Conservation (phyloP, 2,888 invertebrate genomes). For the Hydrotaea cyrtoneurina region DNA sequence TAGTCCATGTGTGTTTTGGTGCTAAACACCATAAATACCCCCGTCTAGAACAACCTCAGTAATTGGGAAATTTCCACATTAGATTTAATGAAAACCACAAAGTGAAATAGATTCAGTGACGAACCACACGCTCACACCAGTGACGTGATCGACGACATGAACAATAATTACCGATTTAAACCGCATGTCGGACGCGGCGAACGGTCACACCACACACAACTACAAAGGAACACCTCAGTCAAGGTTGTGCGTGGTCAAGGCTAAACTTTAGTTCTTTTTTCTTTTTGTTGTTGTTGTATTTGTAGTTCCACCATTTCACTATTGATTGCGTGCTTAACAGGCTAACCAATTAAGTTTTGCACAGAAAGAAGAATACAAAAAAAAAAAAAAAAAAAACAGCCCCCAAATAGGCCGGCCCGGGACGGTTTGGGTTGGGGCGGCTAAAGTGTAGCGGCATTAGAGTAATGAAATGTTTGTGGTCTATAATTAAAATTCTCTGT, state of each 20-base stretch:
- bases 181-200: not conserved
- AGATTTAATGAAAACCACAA: not conserved
- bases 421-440: too few relatives aligned
- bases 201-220: not conserved
- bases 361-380: not conserved
- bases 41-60: too few relatives aligned
- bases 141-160: constrained; percentile 1
- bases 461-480: not conserved
- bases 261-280: not conserved
- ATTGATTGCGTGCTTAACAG: constrained; percentile 53
- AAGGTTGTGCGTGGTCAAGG: constrained; percentile 65
- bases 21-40: too few relatives aligned
- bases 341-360: constrained; percentile 36
- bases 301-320: not conserved
- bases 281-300: too few relatives aligned
- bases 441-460: not conserved
- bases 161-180: not conserved
- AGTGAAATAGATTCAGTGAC: too few relatives aligned
- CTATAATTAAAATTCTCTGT: not conserved
- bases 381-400: not conserved
- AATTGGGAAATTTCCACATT: not conserved
- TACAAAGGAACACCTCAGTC: constrained; percentile 38
- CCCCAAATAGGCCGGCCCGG: too few relatives aligned
- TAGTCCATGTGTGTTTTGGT: too few relatives aligned
- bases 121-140: not conserved